A percentile compares a stretch with the other conserved stretches of the same genome.
phyloP scores from a whole-genome alignment of 2,113 vertebrate species.

The Empidonax traillii region DNA sequence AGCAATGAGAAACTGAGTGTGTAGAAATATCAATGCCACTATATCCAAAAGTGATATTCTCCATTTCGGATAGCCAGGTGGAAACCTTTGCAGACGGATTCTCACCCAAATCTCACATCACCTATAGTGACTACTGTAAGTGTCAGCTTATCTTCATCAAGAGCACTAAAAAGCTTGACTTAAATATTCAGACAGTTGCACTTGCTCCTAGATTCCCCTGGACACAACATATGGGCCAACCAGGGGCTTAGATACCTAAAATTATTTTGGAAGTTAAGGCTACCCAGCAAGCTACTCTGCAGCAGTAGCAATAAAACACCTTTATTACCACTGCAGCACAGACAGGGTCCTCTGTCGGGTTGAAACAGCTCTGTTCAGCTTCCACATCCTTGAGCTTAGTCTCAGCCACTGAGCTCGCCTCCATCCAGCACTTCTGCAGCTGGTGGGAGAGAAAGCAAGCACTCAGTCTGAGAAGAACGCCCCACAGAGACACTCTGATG shows the following conservation, averaged over 20 bases:
- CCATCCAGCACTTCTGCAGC: not conserved
- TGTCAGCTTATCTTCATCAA: not conserved
- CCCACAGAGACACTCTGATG: not conserved
- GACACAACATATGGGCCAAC: not conserved
- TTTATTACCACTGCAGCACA: not conserved
- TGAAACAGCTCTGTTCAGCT: not conserved
- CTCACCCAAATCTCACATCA: not conserved
- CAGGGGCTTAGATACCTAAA: not conserved
- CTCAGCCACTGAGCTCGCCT: not conserved
- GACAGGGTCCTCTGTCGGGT: not conserved
- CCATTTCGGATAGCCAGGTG: not conserved
- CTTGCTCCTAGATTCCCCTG: not conserved
- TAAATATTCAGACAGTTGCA: not conserved
- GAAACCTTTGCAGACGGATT: not conserved
- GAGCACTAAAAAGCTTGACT: not conserved
- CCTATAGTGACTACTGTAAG: fast-evolving
- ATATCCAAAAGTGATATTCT: not conserved
- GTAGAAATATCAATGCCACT: not conserved
- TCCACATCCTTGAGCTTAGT: not conserved
- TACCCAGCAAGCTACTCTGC: not conserved
- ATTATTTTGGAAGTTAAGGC: not conserved
- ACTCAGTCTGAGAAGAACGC: not conserved
- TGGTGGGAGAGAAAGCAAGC: not conserved
- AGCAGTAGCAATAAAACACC: not conserved
- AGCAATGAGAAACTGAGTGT: not conserved